Conservation (phyloP, 2,113 vertebrate species). For the Glaucomys volans region DNA sequence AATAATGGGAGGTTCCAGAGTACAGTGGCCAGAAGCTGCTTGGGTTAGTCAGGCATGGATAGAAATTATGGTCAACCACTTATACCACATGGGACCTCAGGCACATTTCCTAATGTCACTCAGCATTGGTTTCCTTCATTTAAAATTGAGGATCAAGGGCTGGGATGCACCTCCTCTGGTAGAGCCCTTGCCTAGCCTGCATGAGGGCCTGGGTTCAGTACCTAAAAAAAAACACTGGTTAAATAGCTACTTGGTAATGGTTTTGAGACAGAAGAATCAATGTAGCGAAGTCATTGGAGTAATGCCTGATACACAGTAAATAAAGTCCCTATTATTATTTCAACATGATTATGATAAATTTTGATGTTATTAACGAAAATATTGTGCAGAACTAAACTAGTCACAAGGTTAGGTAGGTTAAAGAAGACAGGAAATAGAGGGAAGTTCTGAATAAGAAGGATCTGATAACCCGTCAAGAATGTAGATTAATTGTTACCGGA, state of each 20-base stretch:
- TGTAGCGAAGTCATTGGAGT: background rate
- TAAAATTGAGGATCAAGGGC: background rate
- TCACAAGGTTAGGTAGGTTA: background rate
- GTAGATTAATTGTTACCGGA: background rate
- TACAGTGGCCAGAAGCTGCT: background rate
- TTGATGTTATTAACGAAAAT: background rate
- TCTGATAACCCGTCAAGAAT: background rate
- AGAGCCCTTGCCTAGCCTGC: background rate
- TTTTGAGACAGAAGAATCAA: conserved; percentile 12
- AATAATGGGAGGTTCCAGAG: background rate
- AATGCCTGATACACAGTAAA: background rate
- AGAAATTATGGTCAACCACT: background rate
- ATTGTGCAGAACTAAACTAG: background rate
- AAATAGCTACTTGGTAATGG: background rate
- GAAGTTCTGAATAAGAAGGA: background rate
- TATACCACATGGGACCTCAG: background rate
- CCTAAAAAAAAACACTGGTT: background rate
- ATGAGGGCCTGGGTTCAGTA: background rate
- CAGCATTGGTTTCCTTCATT: background rate
- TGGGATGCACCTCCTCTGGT: background rate
- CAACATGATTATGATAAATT: background rate
- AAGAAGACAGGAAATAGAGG: background rate
- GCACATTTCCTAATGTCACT: background rate
- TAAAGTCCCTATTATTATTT: background rate
- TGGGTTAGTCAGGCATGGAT: background rate